Base-by-base conservation (phyloP, 2,797 vertebrate genomes). In the Poecilia wingei region DNA sequence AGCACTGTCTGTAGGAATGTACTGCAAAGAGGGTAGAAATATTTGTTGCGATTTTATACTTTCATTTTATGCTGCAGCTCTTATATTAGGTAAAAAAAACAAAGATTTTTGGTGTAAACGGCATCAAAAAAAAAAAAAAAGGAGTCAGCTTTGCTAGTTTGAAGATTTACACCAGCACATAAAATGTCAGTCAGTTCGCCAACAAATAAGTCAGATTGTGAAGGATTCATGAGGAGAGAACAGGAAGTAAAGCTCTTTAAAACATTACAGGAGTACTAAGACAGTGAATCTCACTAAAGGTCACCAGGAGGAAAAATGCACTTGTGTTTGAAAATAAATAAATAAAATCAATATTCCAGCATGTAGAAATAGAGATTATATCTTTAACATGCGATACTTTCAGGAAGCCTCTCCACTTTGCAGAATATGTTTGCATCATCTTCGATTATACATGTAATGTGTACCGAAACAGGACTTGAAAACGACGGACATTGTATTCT, bases 351-450 rank as follows among this genome's bases (percentile, higher is more conserved):
- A 75, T 84, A 69, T 72, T 82, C 33, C 4, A 9, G 43, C 57
- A 41, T 76, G 66, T 66, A 25, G 3, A 68, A 46, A 41, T 70
- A 46, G 53, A 45, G 28, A 33, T 61, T 33, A 41, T 79, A 74
- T 46, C 46, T 71, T 1, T 22, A 2, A 77, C 78, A 33, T 86
- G 81, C 57, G 6, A 74, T 84, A 2, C 80, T 77, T 88, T 87
- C 87, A 90, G 86, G 86, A 90, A 83, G 82, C 79, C 89, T 87
- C 79, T n/a, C 80, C 78, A 81, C 71, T 82, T 82, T 84, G 49
- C 75, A 80, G 80, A 84, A 74, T 57, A 68, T 7, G 41, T 83
- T 81, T 80, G 75, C 80, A 79, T 46, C 77, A 28, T 82, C 76
- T 72, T 77, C 57, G 72, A 66, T 66, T 86, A 69, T 61, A 39